phyloP scores from a whole-genome alignment of 2,888 invertebrate genomes.

The Mayetiola destructor region DNA sequence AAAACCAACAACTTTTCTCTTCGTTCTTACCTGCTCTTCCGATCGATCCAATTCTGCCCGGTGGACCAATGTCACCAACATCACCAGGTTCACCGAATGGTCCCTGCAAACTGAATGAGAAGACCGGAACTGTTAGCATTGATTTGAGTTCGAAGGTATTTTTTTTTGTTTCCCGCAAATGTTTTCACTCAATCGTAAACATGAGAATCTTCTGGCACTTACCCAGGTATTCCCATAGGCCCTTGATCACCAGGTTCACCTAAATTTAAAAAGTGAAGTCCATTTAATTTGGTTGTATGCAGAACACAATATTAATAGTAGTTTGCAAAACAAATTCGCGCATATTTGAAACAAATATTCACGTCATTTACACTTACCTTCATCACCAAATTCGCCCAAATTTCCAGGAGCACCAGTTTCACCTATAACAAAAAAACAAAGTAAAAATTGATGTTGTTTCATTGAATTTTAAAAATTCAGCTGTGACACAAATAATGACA shows the following conservation, averaged over 20 bases:
- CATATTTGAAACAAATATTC: no score
- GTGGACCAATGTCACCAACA: constrained; percentile 20
- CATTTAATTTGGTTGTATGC: no score
- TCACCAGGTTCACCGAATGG: constrained; percentile 23
- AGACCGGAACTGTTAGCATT: background rate
- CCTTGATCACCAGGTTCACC: constrained; percentile 36
- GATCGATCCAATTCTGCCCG: constrained; percentile 30
- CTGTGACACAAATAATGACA: no score
- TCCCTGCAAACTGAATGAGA: constrained; percentile 29
- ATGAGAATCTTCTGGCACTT: constrained; percentile 28
- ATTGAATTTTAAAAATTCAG: no score
- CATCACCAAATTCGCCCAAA: constrained; percentile 30
- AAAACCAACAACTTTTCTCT: background rate
- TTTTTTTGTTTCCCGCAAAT: background rate
- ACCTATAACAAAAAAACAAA: no score
- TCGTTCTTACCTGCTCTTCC: constrained; percentile 6
- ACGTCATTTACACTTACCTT: no score
- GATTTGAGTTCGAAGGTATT: background rate
- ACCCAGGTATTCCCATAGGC: constrained; percentile 36
- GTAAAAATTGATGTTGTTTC: no score
- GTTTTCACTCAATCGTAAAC: constrained; percentile 25
- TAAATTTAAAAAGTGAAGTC: no score
- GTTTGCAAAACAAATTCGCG: no score
- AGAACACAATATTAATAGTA: no score
- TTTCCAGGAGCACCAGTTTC: constrained; percentile 1